Base-by-base conservation (phyloP, 2,888 invertebrate genomes). In the Mystacides longicornis region DNA sequence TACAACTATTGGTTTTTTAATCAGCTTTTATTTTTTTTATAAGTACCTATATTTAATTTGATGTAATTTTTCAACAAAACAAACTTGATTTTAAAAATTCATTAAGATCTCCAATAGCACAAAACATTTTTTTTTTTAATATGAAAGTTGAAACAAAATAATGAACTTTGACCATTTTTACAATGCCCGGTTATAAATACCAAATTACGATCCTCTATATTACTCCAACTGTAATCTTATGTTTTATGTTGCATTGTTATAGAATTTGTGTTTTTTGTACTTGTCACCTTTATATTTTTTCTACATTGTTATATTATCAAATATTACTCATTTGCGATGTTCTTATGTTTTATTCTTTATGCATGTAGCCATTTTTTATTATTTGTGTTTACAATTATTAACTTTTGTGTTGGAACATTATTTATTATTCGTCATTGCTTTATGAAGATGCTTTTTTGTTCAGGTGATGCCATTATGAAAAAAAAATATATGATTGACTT, bases 291-390 rank as follows among this genome's bases (percentile, higher is more conserved):
- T 37, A 37, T 37, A 37, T 37, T 37, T 37, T n/a, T 37, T 46
- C 22, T 43, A 16, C 21, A 23, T 51, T 37, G 19, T 50, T 18
- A 33, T 31, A 37, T 7, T 37, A 37, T 7, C 27, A 27, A 27
- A 7, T 37, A 33, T 51, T n/a, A 19, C 23, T 52, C 14, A 46
- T 37, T 51, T 51, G 51, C 51, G 45, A 42, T 52, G 23, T 52
- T 27, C 19, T 14, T 47, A 20, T 46, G 46, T 52, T 21, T n/a
- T 52, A 31, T 42, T 42, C 19, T 54, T 54, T 42, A 27, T 54
- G 54, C 54, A 54, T 54, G 54, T 54, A 49, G 49, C 54, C 54
- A 33, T 53, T 22, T 53, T 37, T 53, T 53, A 37, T 37, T 37
- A 37, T 37, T 37, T 37, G 16, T 37, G 37, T 37, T 37, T 37